Evolutionary conservation across 2,113 vertebrate species (phyloP).

Genomic region (Hystrix cristata): DNA sequence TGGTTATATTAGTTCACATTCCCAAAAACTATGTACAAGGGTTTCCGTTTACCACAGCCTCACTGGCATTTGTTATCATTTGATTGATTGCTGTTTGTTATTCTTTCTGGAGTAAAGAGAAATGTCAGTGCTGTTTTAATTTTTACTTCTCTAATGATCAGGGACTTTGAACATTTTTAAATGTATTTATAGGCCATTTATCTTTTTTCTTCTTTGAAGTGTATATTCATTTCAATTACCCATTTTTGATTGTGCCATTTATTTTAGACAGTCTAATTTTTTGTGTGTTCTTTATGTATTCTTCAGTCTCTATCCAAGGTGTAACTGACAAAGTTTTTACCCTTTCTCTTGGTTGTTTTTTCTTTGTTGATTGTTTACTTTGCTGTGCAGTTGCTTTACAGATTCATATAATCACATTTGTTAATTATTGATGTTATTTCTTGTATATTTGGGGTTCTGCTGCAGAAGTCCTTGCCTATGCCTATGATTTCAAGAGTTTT

Average conservation of each 20-base stretch:
- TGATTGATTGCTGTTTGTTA: background rate
- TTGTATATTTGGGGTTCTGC: too few species aligned
- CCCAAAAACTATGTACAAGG: background rate
- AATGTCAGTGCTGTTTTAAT: background rate
- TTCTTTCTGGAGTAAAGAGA: background rate
- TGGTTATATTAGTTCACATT: too few species aligned
- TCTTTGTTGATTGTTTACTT: too few species aligned
- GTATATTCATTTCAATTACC: background rate
- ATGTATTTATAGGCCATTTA: background rate
- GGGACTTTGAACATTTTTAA: background rate
- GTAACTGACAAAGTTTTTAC: too few species aligned
- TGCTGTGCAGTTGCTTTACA: too few species aligned
- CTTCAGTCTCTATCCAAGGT: background rate
- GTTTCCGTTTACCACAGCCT: background rate
- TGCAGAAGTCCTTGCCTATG: too few species aligned
- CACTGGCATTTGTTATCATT: background rate
- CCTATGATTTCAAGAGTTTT: too few species aligned
- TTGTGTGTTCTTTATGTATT: background rate
- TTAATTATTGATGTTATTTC: too few species aligned
- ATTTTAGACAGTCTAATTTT: background rate
- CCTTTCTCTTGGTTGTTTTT: too few species aligned
- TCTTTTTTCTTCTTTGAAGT: background rate
- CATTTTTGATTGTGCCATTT: background rate
- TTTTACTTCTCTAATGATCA: background rate
- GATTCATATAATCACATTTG: too few species aligned